These are phyloP conservation scores for Gonocerus acuteangulatus DNA, from an alignment of 2,888 invertebrate species.

Conservation along the genomic window DNA sequence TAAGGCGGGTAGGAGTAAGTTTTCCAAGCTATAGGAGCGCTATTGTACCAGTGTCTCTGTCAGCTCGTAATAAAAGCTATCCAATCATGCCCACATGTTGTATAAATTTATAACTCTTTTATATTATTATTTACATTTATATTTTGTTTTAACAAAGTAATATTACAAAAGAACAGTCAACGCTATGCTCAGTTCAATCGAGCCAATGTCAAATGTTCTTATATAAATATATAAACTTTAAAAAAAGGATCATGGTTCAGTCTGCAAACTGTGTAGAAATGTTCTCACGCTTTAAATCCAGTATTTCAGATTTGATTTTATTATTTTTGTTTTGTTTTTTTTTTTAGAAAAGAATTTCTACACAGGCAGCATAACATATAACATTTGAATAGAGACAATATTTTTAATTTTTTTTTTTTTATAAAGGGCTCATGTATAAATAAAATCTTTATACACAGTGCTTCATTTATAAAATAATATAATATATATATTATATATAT, in stretches of 20 bases:
- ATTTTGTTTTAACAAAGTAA: constrained; percentile 12
- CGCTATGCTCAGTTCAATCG: not conserved
- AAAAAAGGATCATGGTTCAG: not conserved
- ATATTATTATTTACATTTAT: constrained; percentile 13
- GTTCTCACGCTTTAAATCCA: not conserved
- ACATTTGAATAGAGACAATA: not conserved
- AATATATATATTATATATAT: not conserved
- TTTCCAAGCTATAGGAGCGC: constrained; percentile 7
- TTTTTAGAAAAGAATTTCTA: not conserved
- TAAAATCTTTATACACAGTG: not conserved
- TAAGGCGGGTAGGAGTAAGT: not conserved
- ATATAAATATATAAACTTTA: constrained; percentile 16
- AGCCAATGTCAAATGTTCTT: constrained; percentile 12
- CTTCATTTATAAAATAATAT: not conserved
- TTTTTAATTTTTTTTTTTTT: not conserved
- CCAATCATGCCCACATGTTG: constrained; percentile 19
- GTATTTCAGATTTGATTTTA: not conserved
- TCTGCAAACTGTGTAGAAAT: not conserved
- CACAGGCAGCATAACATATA: constrained; percentile 9
- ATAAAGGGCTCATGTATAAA: not conserved
- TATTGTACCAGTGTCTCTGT: constrained; percentile 9
- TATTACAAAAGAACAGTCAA: constrained; percentile 4
- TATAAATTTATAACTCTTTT: constrained; percentile 20
- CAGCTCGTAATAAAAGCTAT: not conserved
- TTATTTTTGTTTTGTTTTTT: too few species aligned